A percentile compares a stretch with the other conserved stretches of the same genome.
Conservation (phyloP, 2,888 invertebrate species). For the Diploptera punctata region DNA sequence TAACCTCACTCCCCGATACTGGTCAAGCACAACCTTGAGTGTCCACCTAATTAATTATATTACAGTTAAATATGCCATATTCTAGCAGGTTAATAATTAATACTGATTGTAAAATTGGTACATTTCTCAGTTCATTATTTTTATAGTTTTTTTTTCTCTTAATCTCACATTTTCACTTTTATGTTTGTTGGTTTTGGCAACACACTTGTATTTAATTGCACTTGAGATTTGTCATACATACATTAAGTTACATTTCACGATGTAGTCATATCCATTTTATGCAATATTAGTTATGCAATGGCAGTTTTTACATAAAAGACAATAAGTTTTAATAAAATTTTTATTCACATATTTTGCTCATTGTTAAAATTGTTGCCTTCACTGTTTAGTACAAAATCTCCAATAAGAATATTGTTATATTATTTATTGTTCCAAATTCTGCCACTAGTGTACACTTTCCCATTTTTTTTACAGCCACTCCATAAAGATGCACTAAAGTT, state of each 20-base stretch:
- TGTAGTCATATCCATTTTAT: constrained; percentile 28
- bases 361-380: no score
- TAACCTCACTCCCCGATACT: not conserved
- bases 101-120: constrained; percentile 43
- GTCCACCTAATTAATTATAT: constrained; percentile 14
- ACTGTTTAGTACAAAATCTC: no score
- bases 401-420: no score
- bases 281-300: no score
- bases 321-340: no score
- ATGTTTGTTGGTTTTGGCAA: constrained; percentile 33
- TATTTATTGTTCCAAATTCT: no score
- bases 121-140: constrained; percentile 26
- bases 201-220: constrained; percentile 39
- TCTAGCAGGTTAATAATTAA: constrained; percentile 30
- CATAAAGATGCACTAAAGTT: no score
- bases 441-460: no score
- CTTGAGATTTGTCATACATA: constrained; percentile 32
- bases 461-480: no score
- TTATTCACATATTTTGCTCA: no score
- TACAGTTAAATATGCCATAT: constrained; percentile 23
- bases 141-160: not conserved
- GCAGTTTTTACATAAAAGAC: no score
- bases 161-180: constrained; percentile 20
- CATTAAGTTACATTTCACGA: not conserved
- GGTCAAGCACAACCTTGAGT: constrained; percentile 25